phyloP scores from a whole-genome alignment of 2,113 vertebrate genomes.

The Ondatra zibethicus region DNA sequence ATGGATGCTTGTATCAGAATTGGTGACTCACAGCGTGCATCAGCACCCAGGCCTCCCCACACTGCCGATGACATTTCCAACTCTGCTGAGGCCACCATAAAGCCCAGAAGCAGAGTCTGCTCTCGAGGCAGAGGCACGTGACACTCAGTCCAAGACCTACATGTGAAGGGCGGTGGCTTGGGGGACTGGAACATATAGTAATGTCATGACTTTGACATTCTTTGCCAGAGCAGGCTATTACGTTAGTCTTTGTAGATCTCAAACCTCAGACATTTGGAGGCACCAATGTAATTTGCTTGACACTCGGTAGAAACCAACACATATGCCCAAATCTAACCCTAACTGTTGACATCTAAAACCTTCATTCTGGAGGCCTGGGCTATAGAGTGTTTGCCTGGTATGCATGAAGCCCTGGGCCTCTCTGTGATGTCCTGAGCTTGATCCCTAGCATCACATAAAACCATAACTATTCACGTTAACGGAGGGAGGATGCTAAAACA shows the following conservation, averaged over 20 bases:
- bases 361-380: background rate
- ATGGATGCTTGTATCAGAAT: background rate
- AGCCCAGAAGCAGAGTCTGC: background rate
- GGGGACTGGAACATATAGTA: background rate
- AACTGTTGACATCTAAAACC: background rate
- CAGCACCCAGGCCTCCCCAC: background rate
- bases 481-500: background rate
- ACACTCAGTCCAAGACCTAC: background rate
- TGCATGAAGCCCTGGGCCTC: background rate
- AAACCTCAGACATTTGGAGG: constrained; percentile 34
- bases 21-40: background rate
- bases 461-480: background rate
- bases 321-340: constrained; percentile 15
- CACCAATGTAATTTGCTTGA: background rate
- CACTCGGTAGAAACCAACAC: background rate
- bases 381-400: background rate
- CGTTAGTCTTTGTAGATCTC: background rate
- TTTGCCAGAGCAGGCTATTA: background rate
- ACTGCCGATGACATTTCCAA: background rate
- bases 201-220: background rate
- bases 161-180: background rate
- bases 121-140: background rate
- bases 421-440: background rate
- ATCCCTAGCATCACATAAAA: background rate
- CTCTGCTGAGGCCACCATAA: background rate